These are phyloP conservation scores for Lissocephala sabroskyi DNA, from an alignment of 2,888 invertebrate genomes.

Conservation along the genomic window DNA sequence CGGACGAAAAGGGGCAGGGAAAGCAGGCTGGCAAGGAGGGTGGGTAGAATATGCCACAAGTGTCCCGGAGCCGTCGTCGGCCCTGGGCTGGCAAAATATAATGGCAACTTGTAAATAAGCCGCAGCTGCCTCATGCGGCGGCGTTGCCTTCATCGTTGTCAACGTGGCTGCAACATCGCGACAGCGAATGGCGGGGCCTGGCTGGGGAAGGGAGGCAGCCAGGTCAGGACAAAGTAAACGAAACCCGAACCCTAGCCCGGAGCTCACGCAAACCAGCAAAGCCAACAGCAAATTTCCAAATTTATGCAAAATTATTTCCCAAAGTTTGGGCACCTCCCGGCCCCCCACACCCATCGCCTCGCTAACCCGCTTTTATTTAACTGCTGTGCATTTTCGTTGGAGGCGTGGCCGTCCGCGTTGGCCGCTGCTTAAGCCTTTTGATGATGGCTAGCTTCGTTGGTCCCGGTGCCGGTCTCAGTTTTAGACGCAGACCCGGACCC, in stretches of 20 bases:
- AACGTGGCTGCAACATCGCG: constrained; percentile 17
- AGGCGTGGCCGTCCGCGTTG: constrained; percentile 26
- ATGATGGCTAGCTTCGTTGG: constrained; percentile 39
- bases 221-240: neutral
- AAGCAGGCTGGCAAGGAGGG: neutral
- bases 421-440: constrained; percentile 60
- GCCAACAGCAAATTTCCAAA: constrained; percentile 61
- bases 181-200: neutral
- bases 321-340: constrained; percentile 34
- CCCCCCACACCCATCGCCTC: neutral
- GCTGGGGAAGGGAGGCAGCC: neutral
- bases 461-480: constrained; percentile 8
- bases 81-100: constrained; percentile 53
- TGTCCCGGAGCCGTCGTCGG: constrained; percentile 20
- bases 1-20: neutral
- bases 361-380: neutral
- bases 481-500: no score
- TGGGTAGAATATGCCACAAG: constrained; percentile 2
- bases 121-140: constrained; percentile 42
- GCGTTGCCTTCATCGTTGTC: constrained; percentile 6
- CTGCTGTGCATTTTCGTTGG: constrained; percentile 37
- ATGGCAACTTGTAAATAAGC: constrained; percentile 65
- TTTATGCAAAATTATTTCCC: constrained; percentile 68
- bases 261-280: constrained; percentile 34
- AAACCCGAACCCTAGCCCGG: constrained; percentile 39